Conservation (phyloP, 2,888 invertebrate species). For the Diplazon laetatorius region DNA sequence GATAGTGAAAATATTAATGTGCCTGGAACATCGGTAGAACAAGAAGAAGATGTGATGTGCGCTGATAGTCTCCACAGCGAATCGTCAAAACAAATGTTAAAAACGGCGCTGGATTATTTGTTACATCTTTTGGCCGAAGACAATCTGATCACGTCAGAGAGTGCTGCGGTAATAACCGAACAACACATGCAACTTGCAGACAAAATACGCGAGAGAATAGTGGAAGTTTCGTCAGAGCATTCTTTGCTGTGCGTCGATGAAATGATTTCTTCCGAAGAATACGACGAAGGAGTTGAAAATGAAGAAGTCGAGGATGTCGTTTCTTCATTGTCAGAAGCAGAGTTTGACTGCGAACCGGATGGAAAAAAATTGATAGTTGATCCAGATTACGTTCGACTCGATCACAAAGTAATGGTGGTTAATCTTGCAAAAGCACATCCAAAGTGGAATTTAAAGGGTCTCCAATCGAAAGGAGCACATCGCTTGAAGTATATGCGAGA, state of each 20-base stretch:
- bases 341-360: conserved; percentile 48
- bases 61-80: conserved; percentile 24
- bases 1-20: conserved; percentile 24
- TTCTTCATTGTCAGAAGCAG: conserved; percentile 33
- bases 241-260: conserved; percentile 44
- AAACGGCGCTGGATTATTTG: conserved; percentile 2
- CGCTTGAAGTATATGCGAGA: conserved; percentile 54
- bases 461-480: conserved; percentile 27
- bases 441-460: conserved; percentile 34
- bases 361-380: conserved; percentile 34
- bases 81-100: conserved; percentile 37
- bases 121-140: conserved; percentile 36
- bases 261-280: conserved; percentile 45
- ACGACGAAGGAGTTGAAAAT: conserved; percentile 32
- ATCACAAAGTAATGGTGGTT: conserved; percentile 43
- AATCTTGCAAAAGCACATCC: conserved; percentile 55
- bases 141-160: conserved; percentile 47
- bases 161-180: conserved; percentile 34
- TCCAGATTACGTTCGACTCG: conserved; percentile 36
- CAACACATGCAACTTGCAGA: conserved; percentile 48
- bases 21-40: conserved; percentile 14
- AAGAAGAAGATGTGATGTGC: conserved; percentile 6
- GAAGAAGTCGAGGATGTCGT: conserved; percentile 38
- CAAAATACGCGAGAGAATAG: conserved; percentile 42
- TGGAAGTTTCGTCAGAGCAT: conserved; percentile 45